Evolutionary conservation across 2,797 vertebrate genomes (phyloP).

Genomic region (Darevskia mixta): DNA sequence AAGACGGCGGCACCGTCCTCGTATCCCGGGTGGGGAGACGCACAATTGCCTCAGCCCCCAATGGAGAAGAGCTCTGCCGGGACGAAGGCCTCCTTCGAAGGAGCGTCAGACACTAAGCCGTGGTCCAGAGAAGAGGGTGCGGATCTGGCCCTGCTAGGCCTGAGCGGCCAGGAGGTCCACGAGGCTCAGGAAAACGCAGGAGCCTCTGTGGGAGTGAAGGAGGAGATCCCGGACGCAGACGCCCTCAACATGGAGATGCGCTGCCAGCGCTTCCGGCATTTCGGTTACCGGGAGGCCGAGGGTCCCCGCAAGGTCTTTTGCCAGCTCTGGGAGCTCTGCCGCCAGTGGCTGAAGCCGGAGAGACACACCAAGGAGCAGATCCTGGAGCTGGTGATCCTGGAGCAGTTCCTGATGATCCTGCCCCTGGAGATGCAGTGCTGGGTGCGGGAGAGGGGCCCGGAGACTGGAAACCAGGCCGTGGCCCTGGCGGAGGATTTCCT

Average conservation of each 20-base stretch:
- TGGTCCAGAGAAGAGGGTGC: background rate
- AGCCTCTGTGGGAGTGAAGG: background rate
- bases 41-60: background rate
- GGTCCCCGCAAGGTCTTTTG: constrained; percentile 14
- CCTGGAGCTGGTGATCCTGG: constrained; percentile 34
- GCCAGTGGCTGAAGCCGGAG: constrained; percentile 29
- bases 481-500: constrained; percentile 4
- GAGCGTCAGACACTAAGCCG: background rate
- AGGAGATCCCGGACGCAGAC: background rate
- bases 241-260: background rate
- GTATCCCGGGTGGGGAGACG: background rate
- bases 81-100: background rate
- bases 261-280: constrained; percentile 31
- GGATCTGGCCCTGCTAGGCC: too few species aligned
- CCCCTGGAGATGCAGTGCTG: constrained; percentile 31
- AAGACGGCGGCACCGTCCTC: background rate
- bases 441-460: background rate
- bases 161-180: background rate
- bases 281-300: constrained; percentile 1
- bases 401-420: constrained; percentile 33
- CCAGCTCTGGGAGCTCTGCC: constrained; percentile 29
- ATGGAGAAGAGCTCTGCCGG: background rate
- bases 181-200: background rate
- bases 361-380: constrained; percentile 39
- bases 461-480: background rate